Evolutionary conservation across 2,113 vertebrate genomes (phyloP).

Genomic region (Rutilus rutilus): DNA sequence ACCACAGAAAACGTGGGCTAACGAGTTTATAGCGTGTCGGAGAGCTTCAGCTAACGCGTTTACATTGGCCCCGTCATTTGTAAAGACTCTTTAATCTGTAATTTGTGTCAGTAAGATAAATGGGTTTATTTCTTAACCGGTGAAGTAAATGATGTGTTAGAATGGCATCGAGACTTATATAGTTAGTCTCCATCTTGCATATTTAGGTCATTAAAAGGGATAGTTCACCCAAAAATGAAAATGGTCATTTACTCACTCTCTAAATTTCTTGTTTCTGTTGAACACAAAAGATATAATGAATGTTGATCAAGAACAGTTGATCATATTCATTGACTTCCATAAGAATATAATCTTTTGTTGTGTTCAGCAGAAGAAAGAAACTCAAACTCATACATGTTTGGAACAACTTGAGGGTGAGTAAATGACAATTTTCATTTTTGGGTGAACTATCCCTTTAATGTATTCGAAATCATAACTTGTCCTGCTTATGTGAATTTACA

Average conservation of each 20-base stretch:
- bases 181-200: neutral
- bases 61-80: constrained; percentile 91
- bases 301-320: too few species aligned
- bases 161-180: constrained; percentile 48
- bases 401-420: too few species aligned
- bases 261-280: too few species aligned
- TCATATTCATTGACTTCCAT: too few species aligned
- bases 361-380: too few species aligned
- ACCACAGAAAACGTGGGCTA: constrained; percentile 56
- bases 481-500: neutral
- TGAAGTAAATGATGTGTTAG: constrained; percentile 57
- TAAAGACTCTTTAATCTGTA: constrained; percentile 93
- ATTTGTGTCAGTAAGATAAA: constrained; percentile 99
- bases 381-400: too few species aligned
- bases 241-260: too few species aligned
- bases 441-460: neutral
- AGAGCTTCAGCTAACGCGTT: constrained; percentile 86
- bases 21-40: constrained; percentile 51
- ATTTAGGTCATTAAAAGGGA: neutral
- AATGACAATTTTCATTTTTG: too few species aligned
- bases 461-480: neutral
- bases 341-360: too few species aligned
- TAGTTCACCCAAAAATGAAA: too few species aligned
- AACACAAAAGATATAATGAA: too few species aligned
- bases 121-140: constrained; percentile 74